Evolutionary conservation across 2,113 vertebrate genomes (phyloP).

Genomic region (Ictalurus furcatus): DNA sequence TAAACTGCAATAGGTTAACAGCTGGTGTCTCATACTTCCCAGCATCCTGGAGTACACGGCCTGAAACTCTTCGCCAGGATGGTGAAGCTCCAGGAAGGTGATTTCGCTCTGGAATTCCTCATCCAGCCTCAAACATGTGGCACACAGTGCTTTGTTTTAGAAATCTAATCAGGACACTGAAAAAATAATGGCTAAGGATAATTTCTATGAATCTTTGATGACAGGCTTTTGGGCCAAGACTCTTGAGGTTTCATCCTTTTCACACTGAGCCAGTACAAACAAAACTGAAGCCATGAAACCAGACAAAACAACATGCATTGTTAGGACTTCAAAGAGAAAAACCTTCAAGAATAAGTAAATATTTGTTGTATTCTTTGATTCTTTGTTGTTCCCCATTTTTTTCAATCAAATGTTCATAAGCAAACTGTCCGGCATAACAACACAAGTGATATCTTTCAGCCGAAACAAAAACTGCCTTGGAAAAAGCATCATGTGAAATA

Average conservation of each 20-base stretch:
- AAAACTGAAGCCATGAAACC: constrained; percentile 1
- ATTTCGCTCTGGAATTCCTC: neutral
- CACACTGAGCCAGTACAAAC: constrained; percentile 31
- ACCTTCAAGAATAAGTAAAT: neutral
- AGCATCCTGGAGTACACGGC: neutral
- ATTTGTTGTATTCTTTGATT: neutral
- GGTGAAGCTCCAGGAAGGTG: neutral
- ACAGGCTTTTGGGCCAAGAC: constrained; percentile 38
- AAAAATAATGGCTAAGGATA: constrained; percentile 39
- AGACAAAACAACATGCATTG: neutral
- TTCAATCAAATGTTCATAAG: neutral
- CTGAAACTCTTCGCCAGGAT: constrained; percentile 16
- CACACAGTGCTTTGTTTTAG: neutral
- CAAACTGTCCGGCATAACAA: neutral
- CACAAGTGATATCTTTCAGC: neutral
- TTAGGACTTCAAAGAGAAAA: neutral
- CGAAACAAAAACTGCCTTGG: neutral
- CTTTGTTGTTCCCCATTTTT: neutral
- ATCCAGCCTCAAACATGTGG: neutral
- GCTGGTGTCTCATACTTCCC: constrained; percentile 7
- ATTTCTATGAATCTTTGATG: constrained; percentile 55
- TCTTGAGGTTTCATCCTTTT: constrained; percentile 27
- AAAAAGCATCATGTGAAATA: neutral
- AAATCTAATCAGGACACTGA: constrained; percentile 36
- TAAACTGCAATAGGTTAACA: constrained; percentile 19